These are phyloP conservation scores for Dromas ardeola DNA, from an alignment of 2,113 vertebrate genomes.

Conservation along the genomic window DNA sequence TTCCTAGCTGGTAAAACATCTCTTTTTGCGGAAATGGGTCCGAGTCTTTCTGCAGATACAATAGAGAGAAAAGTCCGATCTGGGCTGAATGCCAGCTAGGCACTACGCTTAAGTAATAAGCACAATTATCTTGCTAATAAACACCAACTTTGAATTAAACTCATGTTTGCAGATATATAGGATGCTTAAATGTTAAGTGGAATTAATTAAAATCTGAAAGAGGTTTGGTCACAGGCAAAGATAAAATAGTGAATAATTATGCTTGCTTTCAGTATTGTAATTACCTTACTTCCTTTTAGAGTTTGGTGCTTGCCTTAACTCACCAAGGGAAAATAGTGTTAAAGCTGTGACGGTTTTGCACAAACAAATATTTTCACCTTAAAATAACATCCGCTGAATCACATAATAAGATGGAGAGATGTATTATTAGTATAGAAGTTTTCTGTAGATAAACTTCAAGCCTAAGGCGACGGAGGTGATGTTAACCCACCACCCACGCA, in stretches of 20 bases:
- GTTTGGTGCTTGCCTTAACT: background rate
- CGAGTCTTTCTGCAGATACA: conserved; percentile 41
- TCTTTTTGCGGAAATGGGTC: conserved; percentile 52
- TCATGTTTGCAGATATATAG: conserved; percentile 63
- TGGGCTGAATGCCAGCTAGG: conserved; percentile 61
- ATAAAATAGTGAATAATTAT: conserved; percentile 30
- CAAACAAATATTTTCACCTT: background rate
- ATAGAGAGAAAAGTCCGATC: conserved; percentile 33
- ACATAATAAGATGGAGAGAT: background rate
- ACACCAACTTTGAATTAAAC: conserved; percentile 63
- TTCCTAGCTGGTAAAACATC: conserved; percentile 40
- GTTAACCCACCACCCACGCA: fast-evolving
- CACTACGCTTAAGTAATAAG: conserved; percentile 48
- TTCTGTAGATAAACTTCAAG: background rate
- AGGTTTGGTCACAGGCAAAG: conserved; percentile 38
- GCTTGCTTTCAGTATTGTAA: background rate
- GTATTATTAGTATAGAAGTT: background rate
- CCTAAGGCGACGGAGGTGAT: background rate
- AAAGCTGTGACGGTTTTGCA: background rate
- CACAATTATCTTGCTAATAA: conserved; percentile 68
- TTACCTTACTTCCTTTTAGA: background rate
- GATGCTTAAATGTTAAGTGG: conserved; percentile 70
- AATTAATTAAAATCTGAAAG: conserved; percentile 72
- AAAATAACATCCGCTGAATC: background rate
- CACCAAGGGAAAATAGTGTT: background rate